These are phyloP conservation scores for Hartigia nigra DNA, from an alignment of 2,888 invertebrate species.

Conservation along the genomic window DNA sequence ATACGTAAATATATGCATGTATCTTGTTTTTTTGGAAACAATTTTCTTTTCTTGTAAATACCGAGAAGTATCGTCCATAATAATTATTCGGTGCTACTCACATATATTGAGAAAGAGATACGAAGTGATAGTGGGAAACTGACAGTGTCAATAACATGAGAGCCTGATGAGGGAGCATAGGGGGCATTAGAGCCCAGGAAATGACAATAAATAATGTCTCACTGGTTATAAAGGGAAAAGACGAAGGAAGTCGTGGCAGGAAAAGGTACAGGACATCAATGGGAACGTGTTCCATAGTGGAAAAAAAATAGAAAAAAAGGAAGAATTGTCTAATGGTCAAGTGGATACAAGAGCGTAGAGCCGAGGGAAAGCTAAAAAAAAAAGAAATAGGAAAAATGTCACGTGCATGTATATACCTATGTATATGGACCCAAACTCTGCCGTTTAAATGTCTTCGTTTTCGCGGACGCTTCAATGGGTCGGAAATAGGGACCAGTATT, in stretches of 20 bases:
- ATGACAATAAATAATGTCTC: background rate
- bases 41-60: constrained; percentile 7
- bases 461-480: background rate
- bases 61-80: background rate
- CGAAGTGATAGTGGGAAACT: background rate
- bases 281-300: background rate
- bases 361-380: background rate
- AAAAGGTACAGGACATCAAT: background rate
- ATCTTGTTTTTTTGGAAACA: background rate
- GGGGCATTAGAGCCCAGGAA: background rate
- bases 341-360: background rate
- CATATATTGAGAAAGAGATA: background rate
- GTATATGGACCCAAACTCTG: background rate
- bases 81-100: background rate
- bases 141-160: background rate
- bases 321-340: background rate
- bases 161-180: background rate
- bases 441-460: background rate
- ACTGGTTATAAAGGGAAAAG: background rate
- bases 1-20: background rate
- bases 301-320: background rate
- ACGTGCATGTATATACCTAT: background rate
- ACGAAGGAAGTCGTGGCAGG: background rate
- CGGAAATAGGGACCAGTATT: background rate
- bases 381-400: background rate